A percentile compares a stretch with the other conserved stretches of the same genome.
phyloP scores from a whole-genome alignment of 2,888 invertebrate genomes.

The Phragmatobia fuliginosa region DNA sequence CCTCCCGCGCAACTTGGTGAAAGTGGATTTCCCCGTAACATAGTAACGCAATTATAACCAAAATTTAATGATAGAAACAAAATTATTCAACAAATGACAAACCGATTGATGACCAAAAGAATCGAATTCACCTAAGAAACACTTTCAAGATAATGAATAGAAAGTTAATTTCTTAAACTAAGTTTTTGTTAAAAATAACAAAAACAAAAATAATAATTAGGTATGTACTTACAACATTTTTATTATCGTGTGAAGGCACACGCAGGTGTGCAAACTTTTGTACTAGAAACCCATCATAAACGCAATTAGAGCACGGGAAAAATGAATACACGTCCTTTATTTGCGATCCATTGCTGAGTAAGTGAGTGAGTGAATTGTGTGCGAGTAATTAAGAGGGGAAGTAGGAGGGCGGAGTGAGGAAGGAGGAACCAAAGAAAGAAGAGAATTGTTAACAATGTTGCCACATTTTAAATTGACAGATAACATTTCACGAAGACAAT shows the following conservation, averaged over 20 bases:
- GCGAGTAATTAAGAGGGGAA: conserved; percentile 18
- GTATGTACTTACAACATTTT: conserved; percentile 89
- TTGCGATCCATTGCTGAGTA: conserved; percentile 81
- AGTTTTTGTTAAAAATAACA: conserved; percentile 9
- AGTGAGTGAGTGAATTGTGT: conserved; percentile 35
- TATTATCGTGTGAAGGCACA: conserved; percentile 89
- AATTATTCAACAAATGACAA: neutral
- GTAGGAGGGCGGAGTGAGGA: neutral
- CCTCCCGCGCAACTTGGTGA: conserved; percentile 49
- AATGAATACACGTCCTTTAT: conserved; percentile 79
- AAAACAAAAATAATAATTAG: conserved; percentile 41
- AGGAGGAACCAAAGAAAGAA: neutral
- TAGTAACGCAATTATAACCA: neutral
- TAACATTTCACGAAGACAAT: neutral
- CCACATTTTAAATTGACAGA: neutral
- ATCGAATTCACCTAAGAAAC: neutral
- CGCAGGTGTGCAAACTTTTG: conserved; percentile 90
- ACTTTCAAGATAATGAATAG: neutral
- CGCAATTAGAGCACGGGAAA: conserved; percentile 83
- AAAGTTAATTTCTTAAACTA: neutral
- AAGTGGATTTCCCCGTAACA: conserved; percentile 24
- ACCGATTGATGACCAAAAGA: neutral
- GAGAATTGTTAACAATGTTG: neutral
- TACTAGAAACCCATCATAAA: conserved; percentile 92
- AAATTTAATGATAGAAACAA: neutral